phyloP scores from a whole-genome alignment of 2,113 vertebrate genomes.

The Gambusia affinis region DNA sequence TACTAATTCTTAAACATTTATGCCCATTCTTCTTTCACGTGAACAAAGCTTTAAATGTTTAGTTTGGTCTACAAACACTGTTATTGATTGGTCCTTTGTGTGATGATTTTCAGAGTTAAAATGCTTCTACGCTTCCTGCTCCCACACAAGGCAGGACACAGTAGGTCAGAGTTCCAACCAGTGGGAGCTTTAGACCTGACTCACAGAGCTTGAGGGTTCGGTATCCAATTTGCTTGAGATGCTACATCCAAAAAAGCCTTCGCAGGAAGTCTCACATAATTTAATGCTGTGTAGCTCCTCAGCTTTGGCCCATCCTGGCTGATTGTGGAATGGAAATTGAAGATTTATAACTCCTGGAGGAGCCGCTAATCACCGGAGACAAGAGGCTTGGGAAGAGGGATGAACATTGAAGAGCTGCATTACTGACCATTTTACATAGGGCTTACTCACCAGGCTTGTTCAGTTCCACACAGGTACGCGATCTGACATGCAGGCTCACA shows the following conservation, averaged over 20 bases:
- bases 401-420: conserved; percentile 59
- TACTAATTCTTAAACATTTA: conserved; percentile 4
- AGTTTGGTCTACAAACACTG: conserved; percentile 29
- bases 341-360: conserved; percentile 81
- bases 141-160: conserved; percentile 53
- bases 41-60: conserved; percentile 65
- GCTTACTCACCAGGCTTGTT: conserved; percentile 36
- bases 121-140: conserved; percentile 69
- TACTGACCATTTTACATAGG: conserved; percentile 49
- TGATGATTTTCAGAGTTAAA: conserved; percentile 68
- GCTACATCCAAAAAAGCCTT: conserved; percentile 66
- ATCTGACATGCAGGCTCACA: conserved; percentile 43
- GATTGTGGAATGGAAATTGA: conserved; percentile 80
- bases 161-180: conserved; percentile 62
- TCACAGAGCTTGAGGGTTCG: conserved; percentile 57
- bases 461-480: conserved; percentile 32
- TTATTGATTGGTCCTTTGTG: conserved; percentile 70
- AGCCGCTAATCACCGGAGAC: conserved; percentile 80
- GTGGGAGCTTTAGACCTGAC: conserved; percentile 66
- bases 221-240: conserved; percentile 70
- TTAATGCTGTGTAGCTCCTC: conserved; percentile 78
- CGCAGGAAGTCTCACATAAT: conserved; percentile 82
- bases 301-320: conserved; percentile 74
- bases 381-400: conserved; percentile 51
- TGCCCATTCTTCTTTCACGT: conserved; percentile 7